Percentiles rank a stretch among this genome's conserved stretches.
Conservation (phyloP, 1,140 invertebrate species). For the Sarcophaga bullata region DNA sequence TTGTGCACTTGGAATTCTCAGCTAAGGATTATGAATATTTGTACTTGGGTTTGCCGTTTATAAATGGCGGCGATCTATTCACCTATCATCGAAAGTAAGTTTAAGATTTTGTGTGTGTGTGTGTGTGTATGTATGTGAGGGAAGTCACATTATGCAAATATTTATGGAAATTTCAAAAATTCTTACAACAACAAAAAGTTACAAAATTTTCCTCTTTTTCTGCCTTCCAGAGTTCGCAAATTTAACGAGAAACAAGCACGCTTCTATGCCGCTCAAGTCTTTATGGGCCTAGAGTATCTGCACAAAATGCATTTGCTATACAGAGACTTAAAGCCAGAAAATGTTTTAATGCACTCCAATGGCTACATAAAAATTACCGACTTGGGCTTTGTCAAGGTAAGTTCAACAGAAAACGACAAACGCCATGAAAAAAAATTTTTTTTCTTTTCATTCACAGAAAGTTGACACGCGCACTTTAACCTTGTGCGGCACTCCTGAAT, state of each 20-base stretch:
- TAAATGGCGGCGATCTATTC: slow-evolving; percentile 88
- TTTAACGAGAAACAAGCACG: slow-evolving; percentile 83
- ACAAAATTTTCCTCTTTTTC: not conserved
- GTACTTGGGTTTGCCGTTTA: slow-evolving; percentile 81
- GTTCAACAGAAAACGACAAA: not conserved
- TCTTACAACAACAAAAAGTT: no score
- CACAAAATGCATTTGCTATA: slow-evolving; percentile 92
- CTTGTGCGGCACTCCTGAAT: slow-evolving; percentile 96
- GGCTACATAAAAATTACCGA: slow-evolving; percentile 90
- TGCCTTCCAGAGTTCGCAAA: slow-evolving; percentile 68
- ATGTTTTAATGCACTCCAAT: slow-evolving; percentile 87
- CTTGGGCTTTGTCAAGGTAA: slow-evolving; percentile 94
- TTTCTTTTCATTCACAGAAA: slow-evolving; percentile 46
- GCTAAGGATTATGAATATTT: slow-evolving; percentile 89
- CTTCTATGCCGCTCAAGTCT: slow-evolving; percentile 94
- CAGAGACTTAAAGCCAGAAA: slow-evolving; percentile 96
- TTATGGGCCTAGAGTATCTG: slow-evolving; percentile 92
- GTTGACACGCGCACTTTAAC: slow-evolving; percentile 90
- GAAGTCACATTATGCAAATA: no score
- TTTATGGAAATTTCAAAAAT: no score
- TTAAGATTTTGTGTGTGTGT: no score
- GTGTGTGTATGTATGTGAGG: no score
- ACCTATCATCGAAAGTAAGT: slow-evolving; percentile 74
- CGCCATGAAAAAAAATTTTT: not conserved
- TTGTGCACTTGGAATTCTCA: slow-evolving; percentile 85